These are phyloP conservation scores for Norana najaformis DNA, from an alignment of 2,888 invertebrate genomes.

Conservation along the genomic window DNA sequence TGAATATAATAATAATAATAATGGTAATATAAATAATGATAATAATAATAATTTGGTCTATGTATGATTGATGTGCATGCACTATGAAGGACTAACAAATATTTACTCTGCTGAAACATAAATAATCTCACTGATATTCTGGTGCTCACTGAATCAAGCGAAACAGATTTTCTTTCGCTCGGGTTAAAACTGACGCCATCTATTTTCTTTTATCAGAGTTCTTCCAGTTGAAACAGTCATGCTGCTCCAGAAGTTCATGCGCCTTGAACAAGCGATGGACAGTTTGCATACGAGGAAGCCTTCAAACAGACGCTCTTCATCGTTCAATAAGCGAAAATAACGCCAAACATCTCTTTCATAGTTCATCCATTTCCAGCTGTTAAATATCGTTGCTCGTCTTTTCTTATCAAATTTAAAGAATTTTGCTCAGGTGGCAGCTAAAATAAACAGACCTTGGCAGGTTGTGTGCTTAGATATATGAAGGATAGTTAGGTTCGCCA, in stretches of 20 bases:
- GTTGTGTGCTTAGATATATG: neutral
- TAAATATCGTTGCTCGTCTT: neutral
- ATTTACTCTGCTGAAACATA: too few relatives aligned
- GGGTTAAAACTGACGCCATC: neutral
- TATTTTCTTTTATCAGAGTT: constrained; percentile 33
- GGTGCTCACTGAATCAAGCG: neutral
- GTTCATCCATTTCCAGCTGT: neutral
- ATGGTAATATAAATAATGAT: too few relatives aligned
- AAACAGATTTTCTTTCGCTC: neutral
- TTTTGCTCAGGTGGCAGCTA: neutral
- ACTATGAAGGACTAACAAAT: too few relatives aligned
- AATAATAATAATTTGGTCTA: too few relatives aligned
- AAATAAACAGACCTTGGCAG: neutral
- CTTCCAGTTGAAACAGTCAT: constrained; percentile 40
- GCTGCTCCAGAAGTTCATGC: constrained; percentile 35
- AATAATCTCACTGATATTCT: constrained; percentile 16
- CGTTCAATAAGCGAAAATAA: neutral
- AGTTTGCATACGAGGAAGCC: constrained; percentile 37
- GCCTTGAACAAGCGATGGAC: constrained; percentile 41
- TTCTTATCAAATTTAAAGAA: neutral
- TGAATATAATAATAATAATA: too few relatives aligned
- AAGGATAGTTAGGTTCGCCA: neutral
- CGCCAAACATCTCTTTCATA: neutral
- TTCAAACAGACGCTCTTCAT: neutral
- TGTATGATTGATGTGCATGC: too few relatives aligned